Percentiles rank a stretch among this genome's conserved stretches.
These are phyloP conservation scores for Hypanus sabinus DNA, from an alignment of 2,113 vertebrate genomes.

Conservation along the genomic window DNA sequence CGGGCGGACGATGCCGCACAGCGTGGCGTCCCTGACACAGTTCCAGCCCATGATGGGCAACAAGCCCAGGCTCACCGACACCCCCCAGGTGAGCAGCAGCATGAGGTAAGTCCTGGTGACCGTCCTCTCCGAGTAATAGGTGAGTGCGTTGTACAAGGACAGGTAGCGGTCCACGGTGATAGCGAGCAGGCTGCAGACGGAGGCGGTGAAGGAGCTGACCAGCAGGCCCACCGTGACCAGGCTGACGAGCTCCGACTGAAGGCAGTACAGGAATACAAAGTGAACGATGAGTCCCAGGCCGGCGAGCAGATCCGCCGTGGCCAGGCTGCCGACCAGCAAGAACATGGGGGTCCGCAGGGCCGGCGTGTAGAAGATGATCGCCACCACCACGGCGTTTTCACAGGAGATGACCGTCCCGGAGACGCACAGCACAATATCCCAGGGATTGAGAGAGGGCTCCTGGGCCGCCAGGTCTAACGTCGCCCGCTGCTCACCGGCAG, in stretches of 20 bases:
- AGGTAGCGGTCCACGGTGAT: slow-evolving; percentile 88
- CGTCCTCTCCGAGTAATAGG: slow-evolving; percentile 75
- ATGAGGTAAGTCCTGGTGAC: slow-evolving; percentile 72
- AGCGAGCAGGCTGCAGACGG: slow-evolving; percentile 77
- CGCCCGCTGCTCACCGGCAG: slow-evolving; percentile 40
- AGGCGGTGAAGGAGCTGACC: slow-evolving; percentile 78
- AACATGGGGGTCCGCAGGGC: slow-evolving; percentile 78
- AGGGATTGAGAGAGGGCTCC: slow-evolving; percentile 60
- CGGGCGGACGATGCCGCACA: slow-evolving; percentile 73
- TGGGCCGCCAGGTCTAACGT: slow-evolving; percentile 52
- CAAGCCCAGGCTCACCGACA: slow-evolving; percentile 66
- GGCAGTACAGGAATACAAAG: slow-evolving; percentile 75
- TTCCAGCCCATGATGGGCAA: slow-evolving; percentile 84
- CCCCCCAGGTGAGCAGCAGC: slow-evolving; percentile 72
- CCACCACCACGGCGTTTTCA: slow-evolving; percentile 81
- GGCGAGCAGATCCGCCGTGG: slow-evolving; percentile 77
- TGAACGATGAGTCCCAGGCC: slow-evolving; percentile 77
- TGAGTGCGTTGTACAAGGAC: slow-evolving; percentile 82
- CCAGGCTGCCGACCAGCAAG: slow-evolving; percentile 80
- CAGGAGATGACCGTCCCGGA: slow-evolving; percentile 81
- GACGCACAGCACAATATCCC: slow-evolving; percentile 79
- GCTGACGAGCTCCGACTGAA: slow-evolving; percentile 60
- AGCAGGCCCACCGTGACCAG: slow-evolving; percentile 75
- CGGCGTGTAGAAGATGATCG: slow-evolving; percentile 71
- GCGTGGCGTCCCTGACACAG: slow-evolving; percentile 62